Percentiles rank a stretch among this genome's conserved stretches.
These are phyloP conservation scores for Phylloscopus collybita DNA, from an alignment of 2,797 vertebrate species.

Conservation along the genomic window DNA sequence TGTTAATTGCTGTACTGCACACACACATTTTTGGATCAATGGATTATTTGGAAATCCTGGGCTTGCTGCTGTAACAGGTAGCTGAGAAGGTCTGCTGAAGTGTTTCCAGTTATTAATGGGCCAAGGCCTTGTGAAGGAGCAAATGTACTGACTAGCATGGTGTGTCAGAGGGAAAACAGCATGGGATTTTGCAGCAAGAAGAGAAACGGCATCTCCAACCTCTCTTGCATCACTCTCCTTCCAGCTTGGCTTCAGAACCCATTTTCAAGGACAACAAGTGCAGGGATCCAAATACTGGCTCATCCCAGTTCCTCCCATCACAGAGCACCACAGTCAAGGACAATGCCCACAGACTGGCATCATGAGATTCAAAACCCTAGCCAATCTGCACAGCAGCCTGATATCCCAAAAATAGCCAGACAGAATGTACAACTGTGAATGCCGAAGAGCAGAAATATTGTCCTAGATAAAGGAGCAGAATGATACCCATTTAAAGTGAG, in stretches of 20 bases:
- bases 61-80: slow-evolving; percentile 42
- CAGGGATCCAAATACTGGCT: background rate
- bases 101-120: background rate
- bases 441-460: background rate
- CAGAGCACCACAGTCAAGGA: background rate
- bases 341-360: background rate
- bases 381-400: background rate
- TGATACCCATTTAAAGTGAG: background rate
- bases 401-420: background rate
- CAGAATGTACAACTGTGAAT: background rate
- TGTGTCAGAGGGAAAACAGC: background rate
- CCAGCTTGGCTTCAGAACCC: background rate
- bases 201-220: background rate
- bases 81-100: background rate
- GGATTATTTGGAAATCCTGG: slow-evolving; percentile 1
- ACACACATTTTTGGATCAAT: slow-evolving; percentile 25
- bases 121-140: background rate
- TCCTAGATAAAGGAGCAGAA: background rate
- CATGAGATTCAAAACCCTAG: background rate
- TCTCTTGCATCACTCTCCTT: background rate
- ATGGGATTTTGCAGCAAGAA: background rate
- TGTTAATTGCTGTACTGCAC: slow-evolving; percentile 61
- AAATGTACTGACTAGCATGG: background rate
- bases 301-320: background rate
- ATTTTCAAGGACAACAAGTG: background rate